Base-by-base conservation (phyloP, 1,140 invertebrate genomes). In the Lutraria rhynchaena region DNA sequence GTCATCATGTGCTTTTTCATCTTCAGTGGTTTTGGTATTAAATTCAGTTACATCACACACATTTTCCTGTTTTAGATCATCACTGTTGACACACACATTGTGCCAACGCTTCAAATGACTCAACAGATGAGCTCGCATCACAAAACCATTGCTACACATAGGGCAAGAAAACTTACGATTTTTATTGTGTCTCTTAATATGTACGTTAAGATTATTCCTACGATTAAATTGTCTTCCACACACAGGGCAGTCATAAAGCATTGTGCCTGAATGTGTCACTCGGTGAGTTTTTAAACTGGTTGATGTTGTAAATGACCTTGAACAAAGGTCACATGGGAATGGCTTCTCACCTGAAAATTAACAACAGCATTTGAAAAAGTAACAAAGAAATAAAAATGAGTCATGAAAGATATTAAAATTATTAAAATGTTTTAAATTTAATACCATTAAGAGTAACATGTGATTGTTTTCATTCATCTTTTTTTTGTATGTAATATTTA, bases 151-250 rank as follows among this genome's bases (percentile, higher is more conserved):
- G 22, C 46, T 78, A 67, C 75, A 78, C 24, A 53, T 37, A 0
- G 60, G 75, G 35, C 75, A 78, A 29, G 75, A 57, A 67, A 67
- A 78, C 17, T 51, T 78, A 0, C 75, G 44, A 29, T 78, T 67
- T 27, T 78, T 78, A 31, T 78, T 53, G 35, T 78, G 75, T 31
- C 75, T 61, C 33, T 78, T 78, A 35, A 78, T 81, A 37, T 71
- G 77, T 17, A 81, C 55, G 29, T 81, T 81, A n/a, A 81, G 67
- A 46, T 71, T 81, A 37, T 81, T 81, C 4, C 33, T 53, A 13
- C 75, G 57, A 41, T 78, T 78, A 33, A 78, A 78, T 46, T 78
- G 58, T 37, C 75, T 24, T 24, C 75, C 75, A 67, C 75, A 78
- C 19, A 78, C 46, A 15, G 75, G 75, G 33, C 75, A 78, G 49